Conservation (phyloP, 2,113 vertebrate species). For the Myrmecobius fasciatus region DNA sequence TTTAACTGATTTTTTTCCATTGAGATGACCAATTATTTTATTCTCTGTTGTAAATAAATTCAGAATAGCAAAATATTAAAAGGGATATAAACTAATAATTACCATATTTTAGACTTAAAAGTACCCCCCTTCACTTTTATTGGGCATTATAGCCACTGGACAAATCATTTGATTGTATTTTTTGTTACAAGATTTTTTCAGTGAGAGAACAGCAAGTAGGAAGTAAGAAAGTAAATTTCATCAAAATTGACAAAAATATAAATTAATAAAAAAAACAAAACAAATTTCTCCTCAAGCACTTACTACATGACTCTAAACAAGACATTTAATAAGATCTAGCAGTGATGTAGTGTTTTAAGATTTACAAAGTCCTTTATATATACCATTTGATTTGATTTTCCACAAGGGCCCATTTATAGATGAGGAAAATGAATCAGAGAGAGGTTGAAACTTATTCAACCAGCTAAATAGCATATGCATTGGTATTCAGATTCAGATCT, state of each 20-base stretch:
- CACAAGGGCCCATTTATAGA: not conserved
- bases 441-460: not conserved
- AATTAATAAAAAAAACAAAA: not conserved
- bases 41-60: not conserved
- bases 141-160: not conserved
- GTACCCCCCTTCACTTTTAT: not conserved
- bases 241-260: not conserved
- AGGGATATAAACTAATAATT: slow-evolving; percentile 34
- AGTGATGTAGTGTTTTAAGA: too few relatives aligned
- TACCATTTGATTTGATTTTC: not conserved
- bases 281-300: not conserved
- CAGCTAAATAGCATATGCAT: not conserved
- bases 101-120: slow-evolving; percentile 19
- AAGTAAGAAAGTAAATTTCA: not conserved
- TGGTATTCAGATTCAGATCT: not conserved
- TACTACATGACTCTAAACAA: not conserved
- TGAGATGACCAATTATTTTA: not conserved
- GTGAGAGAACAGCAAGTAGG: not conserved
- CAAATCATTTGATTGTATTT: not conserved
- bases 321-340: not conserved
- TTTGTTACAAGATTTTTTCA: not conserved
- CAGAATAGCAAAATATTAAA: not conserved
- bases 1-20: slow-evolving; percentile 18
- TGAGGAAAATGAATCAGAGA: not conserved
- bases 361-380: too few relatives aligned